phyloP scores from a whole-genome alignment of 2,888 invertebrate genomes.

The Cephalotes varians region DNA sequence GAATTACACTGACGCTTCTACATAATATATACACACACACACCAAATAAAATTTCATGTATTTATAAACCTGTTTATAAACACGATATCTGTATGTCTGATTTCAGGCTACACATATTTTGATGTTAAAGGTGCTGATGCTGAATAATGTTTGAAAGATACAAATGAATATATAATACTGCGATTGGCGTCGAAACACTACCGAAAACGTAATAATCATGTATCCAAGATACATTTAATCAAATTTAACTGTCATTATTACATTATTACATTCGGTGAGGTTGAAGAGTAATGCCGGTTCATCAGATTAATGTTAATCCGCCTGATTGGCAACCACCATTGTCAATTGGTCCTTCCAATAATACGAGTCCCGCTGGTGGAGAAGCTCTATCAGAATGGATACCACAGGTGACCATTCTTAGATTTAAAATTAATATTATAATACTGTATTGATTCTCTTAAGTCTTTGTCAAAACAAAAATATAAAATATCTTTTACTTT shows the following conservation, averaged over 20 bases:
- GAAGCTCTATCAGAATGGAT: constrained; percentile 82
- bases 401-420: constrained; percentile 73
- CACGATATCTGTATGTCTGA: constrained; percentile 33
- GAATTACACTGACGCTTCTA: too few species aligned
- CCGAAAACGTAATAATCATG: constrained; percentile 52
- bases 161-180: neutral
- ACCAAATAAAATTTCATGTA: neutral
- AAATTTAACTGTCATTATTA: constrained; percentile 66
- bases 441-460: neutral
- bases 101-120: constrained; percentile 64
- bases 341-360: constrained; percentile 77
- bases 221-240: constrained; percentile 66
- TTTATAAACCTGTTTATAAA: constrained; percentile 35
- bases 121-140: constrained; percentile 50
- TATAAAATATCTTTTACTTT: neutral
- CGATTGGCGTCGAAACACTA: constrained; percentile 56
- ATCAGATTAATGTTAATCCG: constrained; percentile 84
- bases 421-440: neutral
- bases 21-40: too few species aligned
- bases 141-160: constrained; percentile 32
- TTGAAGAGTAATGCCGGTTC: constrained; percentile 81
- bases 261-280: constrained; percentile 63
- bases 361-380: constrained; percentile 77
- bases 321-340: constrained; percentile 83
- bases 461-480: neutral